Evolutionary conservation across 2,797 vertebrate genomes (phyloP), one percentile per base, ranked within the genome.

Genomic region (Sorex maritimensis): DNA sequence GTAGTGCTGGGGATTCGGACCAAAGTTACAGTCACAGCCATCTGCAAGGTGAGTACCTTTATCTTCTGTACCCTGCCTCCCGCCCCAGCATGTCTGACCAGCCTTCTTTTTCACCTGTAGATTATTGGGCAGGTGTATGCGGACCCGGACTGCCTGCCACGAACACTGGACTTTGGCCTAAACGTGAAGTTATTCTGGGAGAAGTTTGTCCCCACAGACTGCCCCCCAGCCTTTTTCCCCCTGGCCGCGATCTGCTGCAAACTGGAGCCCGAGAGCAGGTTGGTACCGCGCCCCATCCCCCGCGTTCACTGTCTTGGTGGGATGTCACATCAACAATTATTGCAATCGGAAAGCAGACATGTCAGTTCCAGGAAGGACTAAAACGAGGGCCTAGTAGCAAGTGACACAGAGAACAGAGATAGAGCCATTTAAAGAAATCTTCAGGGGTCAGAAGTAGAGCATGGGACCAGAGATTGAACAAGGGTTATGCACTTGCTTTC

Each of bases 121-220:
- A 99, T 99, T 96, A 99, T 99, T 78, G 99, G 99, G 34, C 99
- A 99, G 96, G 99, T 99, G 69, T 99, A 99, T 49, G 99, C 99
- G 11, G 99, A 99, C 96, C 99, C 99, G 0, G 99, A 99, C 96
- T 99, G 99, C 97, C 98, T 99, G 69, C 99, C 99, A 72, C 99
- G 99, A 96, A 99, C 98, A 92, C 97, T 99, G 97, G 99, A 99
- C 97, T 99, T 99, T 94, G 99, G 99, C 90, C 98, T 99, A 95
- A 99, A 99, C 41, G 99, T 99, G 94, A 98, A 97, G 79, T 99
- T 99, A 96, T 99, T 99, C 98, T 98, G 99, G 98, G 99, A 99
- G 97, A 99, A 99, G 97, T 99, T 99, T 97, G 99, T 99, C 88
- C 99, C 99, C 79, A 98, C 99, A 63, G 99, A 99, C 95, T 99